phyloP scores from a whole-genome alignment of 37 sponge, comb jelly and placozoan species.

The Haliclona indistincta region DNA sequence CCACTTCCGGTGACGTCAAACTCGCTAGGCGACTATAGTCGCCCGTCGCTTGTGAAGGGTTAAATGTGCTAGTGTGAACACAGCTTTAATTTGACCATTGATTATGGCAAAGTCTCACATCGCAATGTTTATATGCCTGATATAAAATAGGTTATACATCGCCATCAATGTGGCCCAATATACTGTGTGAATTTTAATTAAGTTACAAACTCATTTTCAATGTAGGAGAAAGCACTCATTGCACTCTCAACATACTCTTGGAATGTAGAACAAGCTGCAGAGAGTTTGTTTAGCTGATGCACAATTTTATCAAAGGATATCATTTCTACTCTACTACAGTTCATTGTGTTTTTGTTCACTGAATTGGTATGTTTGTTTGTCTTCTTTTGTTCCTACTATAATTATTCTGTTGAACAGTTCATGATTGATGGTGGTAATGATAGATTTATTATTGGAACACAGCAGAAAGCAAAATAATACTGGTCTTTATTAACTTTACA shows the following conservation, averaged over 20 bases:
- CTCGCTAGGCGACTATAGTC: too few species aligned
- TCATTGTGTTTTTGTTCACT: background rate
- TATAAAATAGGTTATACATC: background rate
- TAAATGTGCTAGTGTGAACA: too few species aligned
- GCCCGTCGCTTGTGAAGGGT: too few species aligned
- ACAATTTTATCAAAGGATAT: background rate
- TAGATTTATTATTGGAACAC: too few species aligned
- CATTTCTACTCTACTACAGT: background rate
- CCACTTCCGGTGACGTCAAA: too few species aligned
- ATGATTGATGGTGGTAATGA: too few species aligned
- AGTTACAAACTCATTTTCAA: background rate
- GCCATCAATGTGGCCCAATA: background rate
- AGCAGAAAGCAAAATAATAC: too few species aligned
- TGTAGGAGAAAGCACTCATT: slow-evolving; percentile 50
- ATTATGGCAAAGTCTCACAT: background rate
- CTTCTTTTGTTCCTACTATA: background rate
- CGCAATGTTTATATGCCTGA: background rate
- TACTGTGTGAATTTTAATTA: background rate
- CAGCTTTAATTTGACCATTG: too few species aligned
- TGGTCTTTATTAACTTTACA: too few species aligned
- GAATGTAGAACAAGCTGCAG: slow-evolving; percentile 81
- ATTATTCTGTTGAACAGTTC: too few species aligned
- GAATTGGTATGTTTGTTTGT: background rate
- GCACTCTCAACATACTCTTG: slow-evolving; percentile 83
- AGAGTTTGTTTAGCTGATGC: slow-evolving; percentile 71